These are phyloP conservation scores for Pantherophis guttatus DNA, from an alignment of 2,113 vertebrate genomes.

Conservation along the genomic window DNA sequence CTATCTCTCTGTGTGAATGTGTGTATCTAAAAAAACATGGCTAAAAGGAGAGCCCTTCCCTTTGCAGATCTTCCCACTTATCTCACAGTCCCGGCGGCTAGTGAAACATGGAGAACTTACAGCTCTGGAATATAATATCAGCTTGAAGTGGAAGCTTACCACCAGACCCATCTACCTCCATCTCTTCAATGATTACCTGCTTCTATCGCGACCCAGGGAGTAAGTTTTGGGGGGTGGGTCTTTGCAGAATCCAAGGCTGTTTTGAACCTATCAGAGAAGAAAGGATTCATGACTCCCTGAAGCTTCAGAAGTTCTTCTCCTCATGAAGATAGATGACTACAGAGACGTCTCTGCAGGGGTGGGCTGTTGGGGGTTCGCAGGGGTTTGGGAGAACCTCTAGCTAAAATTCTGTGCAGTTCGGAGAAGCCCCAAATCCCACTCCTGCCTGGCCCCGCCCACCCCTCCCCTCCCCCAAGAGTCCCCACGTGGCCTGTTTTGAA, in stretches of 20 bases:
- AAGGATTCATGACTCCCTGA: not conserved
- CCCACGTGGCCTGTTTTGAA: too few relatives aligned
- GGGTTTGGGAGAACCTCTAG: too few relatives aligned
- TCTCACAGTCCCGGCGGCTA: slow-evolving; percentile 91
- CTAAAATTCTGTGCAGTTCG: too few relatives aligned
- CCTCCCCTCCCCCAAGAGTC: too few relatives aligned
- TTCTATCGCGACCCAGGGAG: slow-evolving; percentile 91
- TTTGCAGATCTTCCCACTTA: slow-evolving; percentile 87
- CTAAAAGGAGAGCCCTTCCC: not conserved
- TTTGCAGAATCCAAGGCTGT: not conserved
- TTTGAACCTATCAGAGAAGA: not conserved
- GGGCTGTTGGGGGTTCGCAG: too few relatives aligned
- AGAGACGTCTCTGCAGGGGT: not conserved
- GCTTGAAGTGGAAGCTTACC: slow-evolving; percentile 76
- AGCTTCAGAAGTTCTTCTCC: too few relatives aligned
- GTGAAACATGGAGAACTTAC: slow-evolving; percentile 85
- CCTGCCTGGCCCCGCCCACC: too few relatives aligned
- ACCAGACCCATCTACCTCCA: slow-evolving; percentile 85
- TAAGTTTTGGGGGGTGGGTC: slow-evolving; percentile 48
- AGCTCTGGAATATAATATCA: slow-evolving; percentile 74
- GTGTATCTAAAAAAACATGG: not conserved
- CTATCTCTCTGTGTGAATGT: too few relatives aligned
- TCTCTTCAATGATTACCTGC: slow-evolving; percentile 92
- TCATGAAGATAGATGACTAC: too few relatives aligned
- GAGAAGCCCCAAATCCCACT: too few relatives aligned